These are phyloP conservation scores for Agrilus mali DNA, from an alignment of 2,888 invertebrate genomes.

Conservation along the genomic window DNA sequence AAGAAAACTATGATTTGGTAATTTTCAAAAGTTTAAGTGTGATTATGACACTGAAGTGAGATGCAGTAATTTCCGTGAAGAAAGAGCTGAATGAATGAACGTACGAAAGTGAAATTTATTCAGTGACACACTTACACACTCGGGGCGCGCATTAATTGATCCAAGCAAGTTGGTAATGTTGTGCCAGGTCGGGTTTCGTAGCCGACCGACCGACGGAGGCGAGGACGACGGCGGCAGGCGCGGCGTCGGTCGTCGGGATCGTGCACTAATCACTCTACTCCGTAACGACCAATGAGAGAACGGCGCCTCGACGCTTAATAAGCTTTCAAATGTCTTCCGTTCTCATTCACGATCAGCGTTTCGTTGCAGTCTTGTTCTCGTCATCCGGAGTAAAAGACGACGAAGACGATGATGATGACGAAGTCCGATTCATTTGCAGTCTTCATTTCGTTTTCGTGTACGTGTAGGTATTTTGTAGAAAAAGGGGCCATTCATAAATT, in stretches of 20 bases:
- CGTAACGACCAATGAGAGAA: slow-evolving; percentile 22
- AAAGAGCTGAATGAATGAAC: too few species aligned
- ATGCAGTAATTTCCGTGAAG: too few species aligned
- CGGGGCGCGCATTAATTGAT: slow-evolving; percentile 21
- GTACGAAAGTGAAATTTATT: not conserved
- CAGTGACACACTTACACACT: slow-evolving; percentile 15
- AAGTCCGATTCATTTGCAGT: too few species aligned
- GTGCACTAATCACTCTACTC: slow-evolving; percentile 21
- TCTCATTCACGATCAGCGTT: slow-evolving; percentile 20
- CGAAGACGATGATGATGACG: too few species aligned
- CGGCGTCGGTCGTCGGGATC: slow-evolving; percentile 20
- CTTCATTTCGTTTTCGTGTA: too few species aligned
- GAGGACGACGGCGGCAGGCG: not conserved
- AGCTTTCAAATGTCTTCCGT: slow-evolving; percentile 23
- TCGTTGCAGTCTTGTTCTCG: slow-evolving; percentile 7
- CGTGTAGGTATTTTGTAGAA: too few species aligned
- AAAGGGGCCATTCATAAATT: too few species aligned
- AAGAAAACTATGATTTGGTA: too few species aligned
- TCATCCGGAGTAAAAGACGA: too few species aligned
- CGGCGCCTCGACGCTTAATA: slow-evolving; percentile 25
- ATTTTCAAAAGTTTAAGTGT: too few species aligned
- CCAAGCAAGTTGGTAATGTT: slow-evolving; percentile 23
- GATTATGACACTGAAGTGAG: too few species aligned
- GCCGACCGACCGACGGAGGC: too few species aligned
- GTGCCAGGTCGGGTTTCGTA: slow-evolving; percentile 24